These are phyloP conservation scores for Crotalus viridis DNA, from an alignment of 2,113 vertebrate genomes.

Conservation along the genomic window DNA sequence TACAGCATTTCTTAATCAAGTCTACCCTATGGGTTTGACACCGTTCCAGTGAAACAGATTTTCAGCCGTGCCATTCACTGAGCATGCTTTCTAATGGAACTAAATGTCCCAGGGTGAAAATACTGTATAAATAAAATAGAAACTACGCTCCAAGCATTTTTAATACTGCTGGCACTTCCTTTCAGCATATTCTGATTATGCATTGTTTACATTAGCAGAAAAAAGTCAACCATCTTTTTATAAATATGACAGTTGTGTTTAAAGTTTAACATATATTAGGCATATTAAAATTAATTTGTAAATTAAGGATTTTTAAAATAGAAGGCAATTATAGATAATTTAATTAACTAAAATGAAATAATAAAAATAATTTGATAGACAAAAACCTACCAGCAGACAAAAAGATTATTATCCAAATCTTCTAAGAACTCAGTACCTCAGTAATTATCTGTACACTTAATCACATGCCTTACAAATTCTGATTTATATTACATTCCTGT, in stretches of 20 bases:
- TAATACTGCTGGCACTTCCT: background rate
- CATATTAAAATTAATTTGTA: background rate
- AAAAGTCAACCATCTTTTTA: background rate
- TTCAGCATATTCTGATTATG: background rate
- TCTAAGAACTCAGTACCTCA: background rate
- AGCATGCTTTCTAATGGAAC: background rate
- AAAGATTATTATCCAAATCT: background rate
- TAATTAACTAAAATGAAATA: background rate
- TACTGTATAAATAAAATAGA: background rate
- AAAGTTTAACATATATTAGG: background rate
- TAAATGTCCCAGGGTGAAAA: background rate
- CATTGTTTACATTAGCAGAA: background rate
- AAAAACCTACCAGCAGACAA: background rate
- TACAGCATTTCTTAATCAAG: background rate
- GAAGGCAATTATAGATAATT: background rate
- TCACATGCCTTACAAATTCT: background rate
- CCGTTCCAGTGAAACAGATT: background rate
- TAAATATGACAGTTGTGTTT: background rate
- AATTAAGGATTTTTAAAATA: background rate
- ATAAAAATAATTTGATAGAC: background rate
- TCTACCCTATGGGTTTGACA: background rate
- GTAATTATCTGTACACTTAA: background rate
- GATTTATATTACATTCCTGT: background rate
- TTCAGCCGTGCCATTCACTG: background rate
- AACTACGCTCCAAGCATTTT: background rate